Conservation (phyloP, 2,888 invertebrate genomes). For the Mythimna impura region DNA sequence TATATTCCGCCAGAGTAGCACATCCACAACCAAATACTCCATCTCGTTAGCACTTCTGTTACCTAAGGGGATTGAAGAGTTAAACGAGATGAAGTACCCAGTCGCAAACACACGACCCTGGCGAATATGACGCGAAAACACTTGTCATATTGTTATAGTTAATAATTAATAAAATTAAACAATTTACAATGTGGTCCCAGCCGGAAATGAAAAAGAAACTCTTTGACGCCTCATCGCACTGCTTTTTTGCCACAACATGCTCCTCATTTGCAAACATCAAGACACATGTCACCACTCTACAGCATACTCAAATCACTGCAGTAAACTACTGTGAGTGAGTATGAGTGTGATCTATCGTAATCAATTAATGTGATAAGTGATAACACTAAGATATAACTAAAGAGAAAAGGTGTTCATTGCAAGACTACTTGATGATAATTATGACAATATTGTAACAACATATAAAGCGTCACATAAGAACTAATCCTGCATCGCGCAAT, state of each 20-base stretch:
- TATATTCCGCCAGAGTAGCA: too few relatives aligned
- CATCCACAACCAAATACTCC: too few relatives aligned
- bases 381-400: slow-evolving; percentile 20
- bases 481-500: too few relatives aligned
- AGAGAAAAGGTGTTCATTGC: slow-evolving; percentile 2
- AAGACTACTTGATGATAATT: slow-evolving; percentile 33
- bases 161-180: slow-evolving; percentile 11
- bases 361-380: slow-evolving; percentile 30
- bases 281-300: slow-evolving; percentile 5
- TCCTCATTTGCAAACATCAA: neutral
- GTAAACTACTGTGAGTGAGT: neutral
- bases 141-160: too few relatives aligned
- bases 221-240: neutral
- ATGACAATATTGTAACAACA: slow-evolving; percentile 10
- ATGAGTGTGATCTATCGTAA: slow-evolving; percentile 25
- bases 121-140: too few relatives aligned
- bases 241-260: slow-evolving; percentile 9
- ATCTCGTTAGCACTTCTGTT: too few relatives aligned
- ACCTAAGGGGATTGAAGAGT: too few relatives aligned
- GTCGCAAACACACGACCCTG: too few relatives aligned
- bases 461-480: too few relatives aligned
- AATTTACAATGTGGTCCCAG: slow-evolving; percentile 9
- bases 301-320: slow-evolving; percentile 2
- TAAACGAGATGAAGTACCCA: too few relatives aligned
- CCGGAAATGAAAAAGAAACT: slow-evolving; percentile 14